Evolutionary conservation across 2,113 vertebrate genomes (phyloP), one percentile per base, ranked within the genome.

Genomic region (Rafetus swinhoei): DNA sequence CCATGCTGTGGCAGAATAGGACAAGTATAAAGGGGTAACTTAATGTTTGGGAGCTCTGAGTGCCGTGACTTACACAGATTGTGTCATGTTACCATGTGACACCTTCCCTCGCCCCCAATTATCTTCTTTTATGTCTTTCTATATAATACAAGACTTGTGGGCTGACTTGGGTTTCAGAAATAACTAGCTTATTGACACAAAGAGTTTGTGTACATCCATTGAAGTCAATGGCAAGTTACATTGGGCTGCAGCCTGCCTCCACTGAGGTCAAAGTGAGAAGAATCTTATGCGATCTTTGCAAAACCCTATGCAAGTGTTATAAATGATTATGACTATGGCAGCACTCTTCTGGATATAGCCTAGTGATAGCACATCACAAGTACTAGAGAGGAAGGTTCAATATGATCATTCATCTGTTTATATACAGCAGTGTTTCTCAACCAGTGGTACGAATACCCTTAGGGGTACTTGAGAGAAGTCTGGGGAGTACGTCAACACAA

Each of bases 241-340:
- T 82, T 79, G 25, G 54, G 89, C 6, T 35, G 2, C 57, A 18
- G 2, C 1, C 7, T 60, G 0, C 12, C 9, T 62, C 59, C 59
- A 62, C 1, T 62, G 0, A 35, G 74, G 29, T 59, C 24, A 15
- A 72, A 1, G 0, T 6, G 59, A 55, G 45, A 9, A n/a, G 60
- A 81, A 32, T 2, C 0, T 81, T 84, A 35, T 24, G n/a, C n/a
- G 19, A 24, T 52, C 0, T 0, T 62, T 86, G 53, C 83, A 76
- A 89, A 87, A 85, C 65, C 65, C 57, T 60, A 5, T 39, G 29
- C 12, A 69, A 77, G 16, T 82, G 13, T 35, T 25, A 18, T 62
- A 65, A 7, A 50, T 24, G 25, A 2, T 3, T 1, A 2, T 74
- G 14, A 35, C 24, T 79, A 4, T 27, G 29, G 6, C 29, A 90